Base-by-base conservation (phyloP, 2,113 vertebrate species). In the Todiramphus saurophagus region DNA sequence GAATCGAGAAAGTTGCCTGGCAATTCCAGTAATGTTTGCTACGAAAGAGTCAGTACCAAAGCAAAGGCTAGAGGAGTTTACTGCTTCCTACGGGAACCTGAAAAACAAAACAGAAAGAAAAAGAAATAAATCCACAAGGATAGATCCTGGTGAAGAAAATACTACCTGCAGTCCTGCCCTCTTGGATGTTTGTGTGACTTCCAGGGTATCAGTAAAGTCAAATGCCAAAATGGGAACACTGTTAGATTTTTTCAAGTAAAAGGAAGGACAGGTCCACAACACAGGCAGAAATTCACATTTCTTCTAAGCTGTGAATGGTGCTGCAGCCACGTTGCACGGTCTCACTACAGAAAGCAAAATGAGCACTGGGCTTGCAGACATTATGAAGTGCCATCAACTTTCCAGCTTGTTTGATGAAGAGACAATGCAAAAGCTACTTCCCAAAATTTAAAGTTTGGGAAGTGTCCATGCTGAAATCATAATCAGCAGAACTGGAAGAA, bases 81-180 rank as follows among this genome's bases (percentile, higher is more conserved):
- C 70, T 96, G 98, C 96, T 98, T 98, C 94, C 97, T 97, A 97
- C 88, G 96, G 96, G 96, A 97, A 95, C 98, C 98, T 98, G 78
- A 44, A 96, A 94, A 87, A 58, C 20, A 75, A 89, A 97, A 88
- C 24, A 88, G 79, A 83, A 39, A 93, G 30, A 31, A 93, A 89
- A 91, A 78, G 50, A 53, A 53, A 50, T 50, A 76, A 70, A 44
- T 20, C 30, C 33, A 41, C 87, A 59, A 95, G 39, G 27, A 27
- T 14, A 80, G 7, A 79, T 59, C 8, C 28, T 35, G 18, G 6
- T 30, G 55, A 77, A 80, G 50, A 77, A 83, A 88, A 16, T 39
- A 33, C 24, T n/a, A 39, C 21, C 7, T 51, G 24, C n/a, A 80
- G 30, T 56, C 6, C 43, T 64, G 28, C 18, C 43, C 25, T 60